Conservation (phyloP, 2,113 vertebrate genomes). For the Lophura nycthemera region DNA sequence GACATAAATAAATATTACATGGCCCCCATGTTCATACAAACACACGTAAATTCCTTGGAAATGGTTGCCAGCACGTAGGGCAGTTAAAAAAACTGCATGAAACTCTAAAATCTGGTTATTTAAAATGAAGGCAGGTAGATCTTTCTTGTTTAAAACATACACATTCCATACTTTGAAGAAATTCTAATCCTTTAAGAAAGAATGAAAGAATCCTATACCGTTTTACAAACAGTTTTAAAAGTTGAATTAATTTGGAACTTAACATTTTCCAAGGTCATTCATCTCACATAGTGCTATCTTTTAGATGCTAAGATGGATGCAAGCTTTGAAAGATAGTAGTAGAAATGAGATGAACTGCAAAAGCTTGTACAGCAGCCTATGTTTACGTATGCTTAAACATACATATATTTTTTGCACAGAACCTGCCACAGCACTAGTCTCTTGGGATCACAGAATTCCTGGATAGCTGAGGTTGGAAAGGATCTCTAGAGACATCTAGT, state of each 20-base stretch:
- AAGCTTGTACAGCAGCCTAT: neutral
- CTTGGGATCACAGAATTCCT: neutral
- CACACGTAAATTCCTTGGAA: neutral
- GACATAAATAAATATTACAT: neutral
- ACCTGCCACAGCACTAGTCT: fast-evolving
- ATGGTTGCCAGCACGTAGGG: neutral
- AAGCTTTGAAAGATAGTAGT: neutral
- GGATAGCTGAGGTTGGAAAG: neutral
- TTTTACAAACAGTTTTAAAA: neutral
- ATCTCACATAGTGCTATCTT: neutral
- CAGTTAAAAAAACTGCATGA: neutral
- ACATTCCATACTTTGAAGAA: neutral
- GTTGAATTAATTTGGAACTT: neutral
- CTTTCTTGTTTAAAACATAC: neutral
- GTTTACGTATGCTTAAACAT: neutral
- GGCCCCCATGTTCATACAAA: neutral
- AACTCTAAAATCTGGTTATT: neutral
- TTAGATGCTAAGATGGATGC: neutral
- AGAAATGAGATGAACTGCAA: neutral
- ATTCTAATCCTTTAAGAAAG: neutral
- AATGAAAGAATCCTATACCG: neutral
- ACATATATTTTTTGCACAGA: neutral
- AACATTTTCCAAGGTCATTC: neutral
- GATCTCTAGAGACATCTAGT: neutral
- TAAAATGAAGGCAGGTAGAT: neutral